Evolutionary conservation across 2,797 vertebrate genomes (phyloP).

Genomic region (Pipistrellus nathusii): DNA sequence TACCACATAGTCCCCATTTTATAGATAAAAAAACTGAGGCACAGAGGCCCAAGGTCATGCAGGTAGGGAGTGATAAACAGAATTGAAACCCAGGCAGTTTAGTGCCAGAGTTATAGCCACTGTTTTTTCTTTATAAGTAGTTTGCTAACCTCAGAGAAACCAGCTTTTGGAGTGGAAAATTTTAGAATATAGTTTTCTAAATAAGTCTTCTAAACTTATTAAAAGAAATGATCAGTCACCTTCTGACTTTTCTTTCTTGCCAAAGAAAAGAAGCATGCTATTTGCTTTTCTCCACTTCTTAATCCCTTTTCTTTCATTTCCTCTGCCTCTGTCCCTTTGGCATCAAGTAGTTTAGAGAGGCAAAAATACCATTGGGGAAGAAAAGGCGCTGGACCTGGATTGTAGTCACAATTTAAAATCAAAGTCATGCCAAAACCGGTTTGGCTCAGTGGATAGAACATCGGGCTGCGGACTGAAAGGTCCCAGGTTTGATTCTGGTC

Average conservation of each 20-base stretch:
- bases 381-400: not conserved
- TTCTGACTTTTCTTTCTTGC: conserved; percentile 48
- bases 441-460: too few relatives aligned
- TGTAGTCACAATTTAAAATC: conserved; percentile 27
- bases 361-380: not conserved
- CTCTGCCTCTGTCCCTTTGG: conserved; percentile 11
- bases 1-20: not conserved
- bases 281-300: conserved; percentile 26
- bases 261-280: not conserved
- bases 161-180: conserved; percentile 9
- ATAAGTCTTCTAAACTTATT: conserved; percentile 19
- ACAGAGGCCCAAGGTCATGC: not conserved
- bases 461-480: too few relatives aligned
- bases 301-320: not conserved
- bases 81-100: not conserved
- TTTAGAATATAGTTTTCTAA: conserved; percentile 41
- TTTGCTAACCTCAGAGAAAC: conserved; percentile 50
- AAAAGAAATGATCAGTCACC: conserved; percentile 36
- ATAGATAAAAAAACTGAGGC: conserved; percentile 45
- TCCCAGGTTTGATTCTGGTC: too few relatives aligned
- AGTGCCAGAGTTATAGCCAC: not conserved
- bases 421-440: not conserved
- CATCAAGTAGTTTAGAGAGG: conserved; percentile 21
- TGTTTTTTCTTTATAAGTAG: conserved; percentile 9
- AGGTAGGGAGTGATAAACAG: conserved; percentile 2